Evolutionary conservation across 2,797 vertebrate genomes (phyloP), one percentile per base, ranked within the genome.

Genomic region (Vespertilio murinus): DNA sequence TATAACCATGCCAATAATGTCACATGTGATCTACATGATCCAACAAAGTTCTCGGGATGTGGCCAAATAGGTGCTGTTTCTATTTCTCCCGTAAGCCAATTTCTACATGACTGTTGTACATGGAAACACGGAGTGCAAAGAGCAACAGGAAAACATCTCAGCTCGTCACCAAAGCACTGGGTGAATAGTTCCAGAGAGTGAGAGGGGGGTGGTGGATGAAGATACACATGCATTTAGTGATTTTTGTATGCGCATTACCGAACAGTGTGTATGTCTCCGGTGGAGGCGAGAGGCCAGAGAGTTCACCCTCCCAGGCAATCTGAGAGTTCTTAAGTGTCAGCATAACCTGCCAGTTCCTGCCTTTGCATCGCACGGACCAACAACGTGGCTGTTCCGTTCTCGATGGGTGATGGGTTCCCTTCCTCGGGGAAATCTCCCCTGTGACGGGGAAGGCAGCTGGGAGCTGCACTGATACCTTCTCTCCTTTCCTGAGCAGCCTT

Each of bases 391-490:
- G 20, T 16, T 42, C 17, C 38, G 17, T 14, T 49, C 18, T 25
- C 20, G 3, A 8, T 6, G 18, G 22, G n/a, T 30, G 30, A 8
- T 6, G 18, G 22, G n/a, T 30, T 25, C n/a, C 20, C 9, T 73
- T 47, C 11, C 69, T 12, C 14, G 6, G 52, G 40, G 67, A 84
- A 59, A 67, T 38, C 16, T 33, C 65, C 49, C 16, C 38, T 28
- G 0, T 2, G 20, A n/a, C 13, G 22, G 33, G 35, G 25, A 49
- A 70, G 47, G 23, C 33, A 18, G 2, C 9, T 10, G 9, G 16
- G 25, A 35, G 47, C 3, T 18, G 3, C 4, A 1, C 3, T 0
- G 2, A 16, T 4, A 30, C 4, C 8, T 22, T 2, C 1, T 45
- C 49, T 59, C 33, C 4, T 3, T 17, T 0, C 6, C 16, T 11